phyloP scores from a whole-genome alignment of 2,888 invertebrate genomes.

The Hemicrepidius hirtus region DNA sequence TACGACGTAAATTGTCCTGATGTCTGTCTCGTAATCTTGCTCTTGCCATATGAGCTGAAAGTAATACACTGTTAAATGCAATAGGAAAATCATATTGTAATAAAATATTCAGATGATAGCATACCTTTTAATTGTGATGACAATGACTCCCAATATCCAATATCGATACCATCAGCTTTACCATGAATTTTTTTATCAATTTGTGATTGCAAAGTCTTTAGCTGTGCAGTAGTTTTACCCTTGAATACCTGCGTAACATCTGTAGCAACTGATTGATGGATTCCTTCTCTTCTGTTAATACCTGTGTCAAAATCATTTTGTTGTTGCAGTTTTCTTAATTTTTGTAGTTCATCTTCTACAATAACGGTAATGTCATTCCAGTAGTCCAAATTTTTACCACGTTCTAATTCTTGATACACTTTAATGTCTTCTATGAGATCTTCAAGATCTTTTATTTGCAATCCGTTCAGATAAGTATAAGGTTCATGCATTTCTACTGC shows the following conservation, averaged over 20 bases:
- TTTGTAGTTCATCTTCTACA: slow-evolving; percentile 93
- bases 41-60: slow-evolving; percentile 91
- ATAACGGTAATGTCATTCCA: slow-evolving; percentile 98
- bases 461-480: slow-evolving; percentile 93
- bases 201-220: slow-evolving; percentile 87
- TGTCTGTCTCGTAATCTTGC: slow-evolving; percentile 94
- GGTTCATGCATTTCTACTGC: slow-evolving; percentile 99
- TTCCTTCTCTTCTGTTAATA: slow-evolving; percentile 76
- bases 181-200: slow-evolving; percentile 91
- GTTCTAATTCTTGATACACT: slow-evolving; percentile 94
- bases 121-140: slow-evolving; percentile 92
- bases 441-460: slow-evolving; percentile 92
- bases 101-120: background rate
- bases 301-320: slow-evolving; percentile 76
- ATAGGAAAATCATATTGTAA: too few relatives aligned
- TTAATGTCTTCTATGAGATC: slow-evolving; percentile 97
- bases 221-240: slow-evolving; percentile 92
- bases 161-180: slow-evolving; percentile 92
- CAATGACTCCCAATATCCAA: slow-evolving; percentile 98
- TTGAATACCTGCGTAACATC: slow-evolving; percentile 94
- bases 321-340: slow-evolving; percentile 84
- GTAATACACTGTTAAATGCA: background rate
- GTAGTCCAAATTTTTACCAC: slow-evolving; percentile 90
- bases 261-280: slow-evolving; percentile 92
- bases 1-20: slow-evolving; percentile 90